Base-by-base conservation (phyloP, 2,797 vertebrate species). In the Enteromius afrohamiltoni region DNA sequence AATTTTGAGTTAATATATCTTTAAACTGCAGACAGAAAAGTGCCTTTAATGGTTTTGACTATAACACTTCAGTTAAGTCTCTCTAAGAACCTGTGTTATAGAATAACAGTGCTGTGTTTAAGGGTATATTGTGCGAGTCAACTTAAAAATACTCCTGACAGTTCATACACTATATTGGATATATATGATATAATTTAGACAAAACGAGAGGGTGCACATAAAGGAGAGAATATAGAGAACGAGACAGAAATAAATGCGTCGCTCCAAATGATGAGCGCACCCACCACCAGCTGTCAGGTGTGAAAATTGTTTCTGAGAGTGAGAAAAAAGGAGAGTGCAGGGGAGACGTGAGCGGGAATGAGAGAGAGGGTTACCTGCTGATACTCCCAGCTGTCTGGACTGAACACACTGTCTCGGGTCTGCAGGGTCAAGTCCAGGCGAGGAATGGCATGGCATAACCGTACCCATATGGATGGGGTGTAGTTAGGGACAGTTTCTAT, bases 371-470 rank as follows among this genome's bases (percentile, higher is more conserved):
- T 91, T 94, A 95, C 95, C 95, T 96, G 95, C 92, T 96, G 95
- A 89, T 96, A 96, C 87, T 95, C 95, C 95, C 95, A 96, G 92
- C 94, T 95, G 91, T 95, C 93, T 0, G 95, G 95, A 47, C 90
- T 91, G 85, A 96, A 96, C 76, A 89, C 13, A 88, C 93, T 95
- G 92, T 94, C 94, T 89, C 92, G 92, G 92, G 93, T 94, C 92
- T 94, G 93, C 93, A 96, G 93, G 90, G 90, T 89, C 89, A 96
- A 90, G 92, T 95, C 95, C 91, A 95, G 89, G 85, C 95, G 93
- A 67, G 95, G 95, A 47, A 96, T 91, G 84, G 93, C 92, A 49
- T 96, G 95, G 89, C 95, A 95, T 90, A 96, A 29, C 83, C 92
- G 92, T 86, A 96, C 95, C 95, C 95, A 96, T 85, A 95, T 88